Conservation (phyloP, 2,888 invertebrate genomes). For the Lasius fuliginosus region DNA sequence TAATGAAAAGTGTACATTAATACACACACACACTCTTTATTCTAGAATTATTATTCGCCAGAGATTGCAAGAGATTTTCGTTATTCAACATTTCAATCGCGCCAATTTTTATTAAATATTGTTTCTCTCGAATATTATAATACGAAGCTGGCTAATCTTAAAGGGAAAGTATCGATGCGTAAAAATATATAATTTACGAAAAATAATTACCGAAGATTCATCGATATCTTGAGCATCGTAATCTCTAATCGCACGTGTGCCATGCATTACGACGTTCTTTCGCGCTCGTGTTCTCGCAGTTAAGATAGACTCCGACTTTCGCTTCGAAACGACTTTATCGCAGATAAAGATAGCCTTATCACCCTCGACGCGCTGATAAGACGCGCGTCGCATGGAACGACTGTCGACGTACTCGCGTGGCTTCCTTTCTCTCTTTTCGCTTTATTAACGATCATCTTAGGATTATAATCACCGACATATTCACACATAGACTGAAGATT, state of each 20-base stretch:
- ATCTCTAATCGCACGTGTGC: slow-evolving; percentile 24
- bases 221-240: slow-evolving; percentile 31
- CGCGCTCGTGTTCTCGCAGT: slow-evolving; percentile 25
- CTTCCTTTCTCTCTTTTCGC: slow-evolving; percentile 45
- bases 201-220: neutral
- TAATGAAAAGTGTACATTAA: neutral
- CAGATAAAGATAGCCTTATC: slow-evolving; percentile 76
- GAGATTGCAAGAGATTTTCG: neutral
- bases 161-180: neutral
- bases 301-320: slow-evolving; percentile 67
- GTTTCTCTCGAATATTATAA: neutral
- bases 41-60: neutral
- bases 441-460: slow-evolving; percentile 22
- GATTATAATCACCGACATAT: neutral
- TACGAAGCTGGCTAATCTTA: neutral
- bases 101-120: neutral
- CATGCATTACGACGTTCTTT: slow-evolving; percentile 1
- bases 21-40: neutral
- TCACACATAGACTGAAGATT: neutral
- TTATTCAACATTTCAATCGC: neutral
- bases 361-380: slow-evolving; percentile 67
- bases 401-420: slow-evolving; percentile 4
- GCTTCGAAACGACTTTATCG: slow-evolving; percentile 72
- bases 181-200: neutral
- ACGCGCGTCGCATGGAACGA: slow-evolving; percentile 24